phyloP scores from a whole-genome alignment of 2,888 invertebrate species.

The Melanargia galathea region DNA sequence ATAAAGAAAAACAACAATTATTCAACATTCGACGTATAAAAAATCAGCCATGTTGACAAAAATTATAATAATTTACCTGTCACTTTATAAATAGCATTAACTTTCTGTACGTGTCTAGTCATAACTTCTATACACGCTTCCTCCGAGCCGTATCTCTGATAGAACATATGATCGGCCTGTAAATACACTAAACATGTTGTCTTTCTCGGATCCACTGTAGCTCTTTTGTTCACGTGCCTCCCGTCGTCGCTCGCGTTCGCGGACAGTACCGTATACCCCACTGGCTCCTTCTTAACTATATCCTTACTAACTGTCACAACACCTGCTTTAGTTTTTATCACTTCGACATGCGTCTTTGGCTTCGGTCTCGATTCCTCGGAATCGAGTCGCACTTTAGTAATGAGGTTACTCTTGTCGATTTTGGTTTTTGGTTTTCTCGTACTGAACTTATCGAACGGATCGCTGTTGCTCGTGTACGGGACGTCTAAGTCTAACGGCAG shows the following conservation, averaged over 20 bases:
- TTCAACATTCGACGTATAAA: too few species aligned
- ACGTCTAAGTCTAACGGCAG: conserved; percentile 85
- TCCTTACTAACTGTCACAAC: conserved; percentile 85
- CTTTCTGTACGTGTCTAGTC: conserved; percentile 96
- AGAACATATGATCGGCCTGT: conserved; percentile 98
- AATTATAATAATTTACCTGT: conserved; percentile 83
- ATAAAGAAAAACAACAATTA: too few species aligned
- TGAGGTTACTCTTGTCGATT: conserved; percentile 79
- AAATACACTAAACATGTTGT: conserved; percentile 97
- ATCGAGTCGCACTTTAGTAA: conserved; percentile 79
- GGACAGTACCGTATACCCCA: conserved; percentile 73
- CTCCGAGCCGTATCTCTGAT: conserved; percentile 95
- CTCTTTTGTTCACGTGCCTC: conserved; percentile 85
- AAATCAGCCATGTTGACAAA: not conserved
- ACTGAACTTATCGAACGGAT: conserved; percentile 73
- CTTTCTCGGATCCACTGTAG: conserved; percentile 91
- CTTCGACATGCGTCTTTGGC: conserved; percentile 86
- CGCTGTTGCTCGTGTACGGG: conserved; percentile 84
- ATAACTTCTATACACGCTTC: conserved; percentile 98
- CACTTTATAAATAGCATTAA: conserved; percentile 93
- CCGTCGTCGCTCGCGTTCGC: conserved; percentile 79
- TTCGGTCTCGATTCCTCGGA: conserved; percentile 82
- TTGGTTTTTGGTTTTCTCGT: conserved; percentile 78
- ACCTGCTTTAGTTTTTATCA: conserved; percentile 85
- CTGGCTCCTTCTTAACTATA: conserved; percentile 83